Conservation (phyloP, 2,888 invertebrate species). For the Pachliopta kotzebuea region DNA sequence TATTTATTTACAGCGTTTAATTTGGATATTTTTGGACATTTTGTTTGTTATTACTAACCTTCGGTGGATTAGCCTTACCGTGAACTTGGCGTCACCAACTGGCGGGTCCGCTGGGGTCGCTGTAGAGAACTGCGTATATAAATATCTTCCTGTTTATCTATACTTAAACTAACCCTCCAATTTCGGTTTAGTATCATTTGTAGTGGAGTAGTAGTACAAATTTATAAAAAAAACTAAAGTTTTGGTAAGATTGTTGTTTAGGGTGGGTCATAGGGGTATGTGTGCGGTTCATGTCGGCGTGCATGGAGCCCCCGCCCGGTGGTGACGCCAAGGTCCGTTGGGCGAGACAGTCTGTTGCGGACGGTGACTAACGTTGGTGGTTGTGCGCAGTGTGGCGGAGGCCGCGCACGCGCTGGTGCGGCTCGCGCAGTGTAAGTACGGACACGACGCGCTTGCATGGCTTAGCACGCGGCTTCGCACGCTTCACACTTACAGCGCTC, state of each 20-base stretch:
- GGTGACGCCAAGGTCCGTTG: not conserved
- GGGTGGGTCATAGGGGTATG: too few relatives aligned
- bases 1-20: too few relatives aligned
- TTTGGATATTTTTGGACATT: slow-evolving; percentile 18
- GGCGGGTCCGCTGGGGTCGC: too few relatives aligned
- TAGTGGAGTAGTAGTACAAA: too few relatives aligned
- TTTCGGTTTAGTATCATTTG: too few relatives aligned
- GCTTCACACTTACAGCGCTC: slow-evolving; percentile 22
- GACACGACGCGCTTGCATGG: slow-evolving; percentile 40
- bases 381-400: slow-evolving; percentile 76
- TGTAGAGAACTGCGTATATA: too few relatives aligned
- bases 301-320: too few relatives aligned
- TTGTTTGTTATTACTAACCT: not conserved
- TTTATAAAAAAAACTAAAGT: too few relatives aligned
- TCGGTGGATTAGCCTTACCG: not conserved
- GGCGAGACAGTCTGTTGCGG: slow-evolving; percentile 2
- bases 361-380: slow-evolving; percentile 39
- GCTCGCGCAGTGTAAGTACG: slow-evolving; percentile 94
- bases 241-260: too few relatives aligned
- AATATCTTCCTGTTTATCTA: too few relatives aligned
- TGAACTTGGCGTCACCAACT: not conserved
- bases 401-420: slow-evolving; percentile 94
- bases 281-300: too few relatives aligned
- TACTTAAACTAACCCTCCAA: too few relatives aligned
- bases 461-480: slow-evolving; percentile 45